Base-by-base conservation (phyloP, 2,888 invertebrate species). In the Cheilosia grossa region DNA sequence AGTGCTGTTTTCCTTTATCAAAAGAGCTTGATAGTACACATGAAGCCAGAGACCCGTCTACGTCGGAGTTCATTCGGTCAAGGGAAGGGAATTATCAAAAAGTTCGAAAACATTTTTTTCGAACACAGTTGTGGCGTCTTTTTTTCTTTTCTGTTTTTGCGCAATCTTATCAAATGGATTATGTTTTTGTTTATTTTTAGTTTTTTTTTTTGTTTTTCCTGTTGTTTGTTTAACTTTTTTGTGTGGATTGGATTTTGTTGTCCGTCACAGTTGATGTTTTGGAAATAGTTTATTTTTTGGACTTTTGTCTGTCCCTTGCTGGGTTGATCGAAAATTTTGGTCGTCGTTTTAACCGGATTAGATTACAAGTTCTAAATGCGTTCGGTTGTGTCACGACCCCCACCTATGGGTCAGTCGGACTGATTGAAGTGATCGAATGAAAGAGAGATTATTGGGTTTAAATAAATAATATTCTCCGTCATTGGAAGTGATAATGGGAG, bases 111-210 rank as follows among this genome's bases (percentile, higher is more conserved):
- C 19, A 27, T 24, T 51, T 27, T 21, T 51, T 24, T 24, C 27
- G 21, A 24, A 51, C 51, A 51, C 17, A 17, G 44, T 37, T 37
- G 37, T 37, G 37, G 37, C 37, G 44, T 47, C n/a, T n/a, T 47
- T 21, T 78, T 59, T 47, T 21, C 72, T 59, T 13, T 37, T 37
- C 13, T 61, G 27, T 49, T 64, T 73, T 74, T 75, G 81, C 74
- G 81, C 74, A 73, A 78, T 78, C 78, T 78, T 78, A 78, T 78
- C 78, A 73, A 73, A 64, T 73, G 66, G 79, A 75, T 75, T 73
- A 81, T 75, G 75, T 81, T 75, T 75, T 81, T 67, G 74, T 81
- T 75, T 69, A 75, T 81, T 75, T 81, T 81, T 78, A 70, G 66
- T 54, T 24, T 15, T 13, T 78, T 69, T 61, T 54, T 42, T 53